phyloP scores from a whole-genome alignment of 2,113 vertebrate genomes.

The Plestiodon gilberti region DNA sequence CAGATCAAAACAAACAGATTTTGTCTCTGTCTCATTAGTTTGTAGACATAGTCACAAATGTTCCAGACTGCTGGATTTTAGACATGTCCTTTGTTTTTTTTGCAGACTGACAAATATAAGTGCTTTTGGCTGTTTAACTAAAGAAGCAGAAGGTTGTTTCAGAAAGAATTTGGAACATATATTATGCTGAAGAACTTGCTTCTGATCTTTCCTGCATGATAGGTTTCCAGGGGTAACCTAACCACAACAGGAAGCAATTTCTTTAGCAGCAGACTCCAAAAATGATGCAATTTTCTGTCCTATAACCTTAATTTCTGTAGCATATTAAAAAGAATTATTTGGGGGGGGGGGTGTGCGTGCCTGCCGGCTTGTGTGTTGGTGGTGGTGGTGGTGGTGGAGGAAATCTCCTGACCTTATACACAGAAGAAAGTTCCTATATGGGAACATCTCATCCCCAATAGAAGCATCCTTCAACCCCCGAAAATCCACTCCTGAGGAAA shows the following conservation, averaged over 20 bases:
- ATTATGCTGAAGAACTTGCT: background rate
- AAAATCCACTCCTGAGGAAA: no score
- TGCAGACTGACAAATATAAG: constrained; percentile 14
- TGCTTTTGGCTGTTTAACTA: background rate
- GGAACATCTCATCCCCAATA: no score
- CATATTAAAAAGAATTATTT: background rate
- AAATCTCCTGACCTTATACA: no score
- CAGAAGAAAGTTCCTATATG: no score
- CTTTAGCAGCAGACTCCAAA: background rate
- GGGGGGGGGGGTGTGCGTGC: no score
- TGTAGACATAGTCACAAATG: background rate
- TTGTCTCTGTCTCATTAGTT: background rate
- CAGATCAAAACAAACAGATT: constrained; percentile 26
- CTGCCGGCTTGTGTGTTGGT: no score
- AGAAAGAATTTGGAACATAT: background rate
- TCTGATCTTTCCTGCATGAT: background rate
- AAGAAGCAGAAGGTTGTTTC: constrained; percentile 2
- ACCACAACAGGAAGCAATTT: background rate
- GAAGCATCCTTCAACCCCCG: no score
- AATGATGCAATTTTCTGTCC: background rate
- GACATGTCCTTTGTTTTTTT: background rate
- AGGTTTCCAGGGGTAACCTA: background rate
- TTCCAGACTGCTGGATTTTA: background rate
- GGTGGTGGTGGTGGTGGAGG: no score
- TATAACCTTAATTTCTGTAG: fast-evolving